Evolutionary conservation across 2,797 vertebrate species (phyloP).

Genomic region (Melanotaenia parkinsoni): DNA sequence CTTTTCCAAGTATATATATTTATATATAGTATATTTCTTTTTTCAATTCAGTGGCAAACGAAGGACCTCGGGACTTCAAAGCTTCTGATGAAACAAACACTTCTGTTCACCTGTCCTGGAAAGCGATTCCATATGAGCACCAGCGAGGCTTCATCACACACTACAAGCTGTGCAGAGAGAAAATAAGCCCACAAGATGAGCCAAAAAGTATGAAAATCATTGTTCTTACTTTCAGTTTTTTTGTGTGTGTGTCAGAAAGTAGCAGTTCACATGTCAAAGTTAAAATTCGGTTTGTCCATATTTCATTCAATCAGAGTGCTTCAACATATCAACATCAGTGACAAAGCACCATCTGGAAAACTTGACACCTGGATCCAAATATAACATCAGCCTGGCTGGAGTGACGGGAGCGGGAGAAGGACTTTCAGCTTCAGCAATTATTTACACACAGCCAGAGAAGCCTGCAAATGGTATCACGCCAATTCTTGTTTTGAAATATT

Average conservation of each 20-base stretch:
- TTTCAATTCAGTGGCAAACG: conserved; percentile 57
- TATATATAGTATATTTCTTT: not conserved
- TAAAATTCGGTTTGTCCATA: not conserved
- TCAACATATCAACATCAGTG: conserved; percentile 53
- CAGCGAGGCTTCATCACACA: conserved; percentile 69
- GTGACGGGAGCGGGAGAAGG: conserved; percentile 68
- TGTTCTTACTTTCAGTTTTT: not conserved
- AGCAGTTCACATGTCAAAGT: not conserved
- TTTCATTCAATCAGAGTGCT: conserved; percentile 53
- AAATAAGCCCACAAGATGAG: conserved; percentile 24
- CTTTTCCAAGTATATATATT: too few relatives aligned
- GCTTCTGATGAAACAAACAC: conserved; percentile 18
- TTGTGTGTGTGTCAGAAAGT: not conserved
- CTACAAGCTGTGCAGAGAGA: conserved; percentile 67
- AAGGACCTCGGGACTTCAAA: conserved; percentile 47
- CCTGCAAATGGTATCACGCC: conserved; percentile 34
- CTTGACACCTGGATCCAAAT: conserved; percentile 55
- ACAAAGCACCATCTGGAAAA: conserved; percentile 49
- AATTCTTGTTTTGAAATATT: not conserved
- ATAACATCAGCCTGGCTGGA: conserved; percentile 68
- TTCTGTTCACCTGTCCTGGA: conserved; percentile 70
- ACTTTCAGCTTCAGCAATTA: conserved; percentile 7
- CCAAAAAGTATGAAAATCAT: conserved; percentile 24
- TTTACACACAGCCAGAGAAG: conserved; percentile 45
- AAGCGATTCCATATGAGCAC: conserved; percentile 45